Percentiles rank a stretch among this genome's conserved stretches.
Conservation (phyloP, 2,888 invertebrate species). For the Temnothorax rugatulus region DNA sequence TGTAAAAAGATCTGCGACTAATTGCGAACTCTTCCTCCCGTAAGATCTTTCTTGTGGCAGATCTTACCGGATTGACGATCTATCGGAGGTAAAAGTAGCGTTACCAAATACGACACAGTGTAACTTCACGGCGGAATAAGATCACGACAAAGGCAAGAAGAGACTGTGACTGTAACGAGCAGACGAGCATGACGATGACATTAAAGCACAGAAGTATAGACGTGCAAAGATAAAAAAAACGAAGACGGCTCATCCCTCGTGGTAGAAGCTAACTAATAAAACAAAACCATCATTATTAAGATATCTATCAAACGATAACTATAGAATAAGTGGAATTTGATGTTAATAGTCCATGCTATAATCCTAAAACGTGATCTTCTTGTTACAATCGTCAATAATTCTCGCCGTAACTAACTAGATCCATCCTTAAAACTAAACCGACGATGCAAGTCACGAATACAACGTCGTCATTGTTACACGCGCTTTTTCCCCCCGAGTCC, state of each 20-base stretch:
- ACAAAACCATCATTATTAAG: neutral
- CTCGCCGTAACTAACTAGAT: neutral
- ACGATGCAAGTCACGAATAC: constrained; percentile 21
- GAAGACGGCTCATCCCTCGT: neutral
- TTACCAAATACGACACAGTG: constrained; percentile 1
- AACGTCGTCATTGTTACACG: constrained; percentile 38
- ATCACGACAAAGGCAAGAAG: neutral
- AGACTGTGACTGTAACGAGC: neutral
- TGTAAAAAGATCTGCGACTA: constrained; percentile 12
- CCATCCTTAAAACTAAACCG: neutral
- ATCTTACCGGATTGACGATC: neutral
- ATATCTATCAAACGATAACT: neutral
- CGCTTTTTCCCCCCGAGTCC: neutral
- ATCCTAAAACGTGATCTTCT: neutral
- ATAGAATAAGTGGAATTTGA: neutral
- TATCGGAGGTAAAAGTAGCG: neutral
- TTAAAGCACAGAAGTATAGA: neutral
- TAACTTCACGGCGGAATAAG: neutral
- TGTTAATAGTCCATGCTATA: neutral
- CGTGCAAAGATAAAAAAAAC: neutral
- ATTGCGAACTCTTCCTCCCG: neutral
- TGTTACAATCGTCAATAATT: constrained; percentile 9
- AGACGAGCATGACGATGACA: constrained; percentile 8
- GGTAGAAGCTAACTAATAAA: neutral
- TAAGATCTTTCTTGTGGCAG: neutral